A percentile compares a stretch with the other conserved stretches of the same genome.
phyloP scores from a whole-genome alignment of 2,113 vertebrate genomes.

The Solea solea region DNA sequence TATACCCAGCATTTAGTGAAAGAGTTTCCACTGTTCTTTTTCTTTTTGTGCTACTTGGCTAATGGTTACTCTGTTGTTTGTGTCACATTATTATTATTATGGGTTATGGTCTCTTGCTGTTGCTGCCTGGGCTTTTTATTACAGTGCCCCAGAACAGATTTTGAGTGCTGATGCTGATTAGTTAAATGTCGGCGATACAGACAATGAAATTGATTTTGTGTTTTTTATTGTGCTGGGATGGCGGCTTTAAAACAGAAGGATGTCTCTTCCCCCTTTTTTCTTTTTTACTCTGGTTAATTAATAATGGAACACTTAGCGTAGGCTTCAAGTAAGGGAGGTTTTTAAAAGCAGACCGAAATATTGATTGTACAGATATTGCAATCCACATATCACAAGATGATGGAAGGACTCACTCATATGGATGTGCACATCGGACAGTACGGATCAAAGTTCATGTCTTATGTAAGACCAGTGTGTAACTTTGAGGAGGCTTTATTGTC shows the following conservation, averaged over 20 bases:
- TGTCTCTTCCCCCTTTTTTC: not conserved
- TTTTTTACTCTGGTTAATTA: constrained; percentile 42
- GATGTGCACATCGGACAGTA: not conserved
- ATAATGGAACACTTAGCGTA: constrained; percentile 33
- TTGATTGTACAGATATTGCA: not conserved
- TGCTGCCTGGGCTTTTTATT: constrained; percentile 47
- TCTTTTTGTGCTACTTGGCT: constrained; percentile 52
- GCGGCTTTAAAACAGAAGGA: constrained; percentile 26
- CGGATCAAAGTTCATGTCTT: no score
- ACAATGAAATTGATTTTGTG: constrained; percentile 45
- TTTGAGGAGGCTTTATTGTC: no score
- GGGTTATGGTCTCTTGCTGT: constrained; percentile 25
- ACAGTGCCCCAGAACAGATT: constrained; percentile 29
- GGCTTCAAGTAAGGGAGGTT: constrained; percentile 3
- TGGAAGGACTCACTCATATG: not conserved
- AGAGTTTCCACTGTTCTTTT: constrained; percentile 38
- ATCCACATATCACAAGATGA: not conserved
- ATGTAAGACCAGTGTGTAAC: no score
- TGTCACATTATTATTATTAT: constrained; percentile 41
- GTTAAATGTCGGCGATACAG: constrained; percentile 27
- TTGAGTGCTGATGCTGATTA: constrained; percentile 49
- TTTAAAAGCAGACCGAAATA: constrained; percentile 12
- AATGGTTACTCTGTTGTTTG: constrained; percentile 46
- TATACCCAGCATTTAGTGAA: constrained; percentile 11
- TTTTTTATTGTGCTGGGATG: constrained; percentile 37